Conservation (phyloP, 2,888 invertebrate genomes). For the Bombylius major region DNA sequence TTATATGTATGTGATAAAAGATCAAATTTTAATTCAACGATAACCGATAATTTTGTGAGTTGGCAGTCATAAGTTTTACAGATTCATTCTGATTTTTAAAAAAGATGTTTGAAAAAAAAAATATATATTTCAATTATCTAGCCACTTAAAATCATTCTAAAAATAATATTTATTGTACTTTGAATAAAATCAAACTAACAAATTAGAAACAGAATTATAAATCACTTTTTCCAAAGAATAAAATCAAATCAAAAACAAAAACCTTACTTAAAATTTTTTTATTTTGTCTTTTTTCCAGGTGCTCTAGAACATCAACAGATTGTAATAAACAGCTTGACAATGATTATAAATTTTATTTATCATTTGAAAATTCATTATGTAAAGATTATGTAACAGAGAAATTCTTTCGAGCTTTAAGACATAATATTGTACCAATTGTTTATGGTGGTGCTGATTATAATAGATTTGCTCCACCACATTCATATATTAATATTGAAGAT, state of each 20-base stretch:
- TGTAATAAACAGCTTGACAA: constrained; percentile 36
- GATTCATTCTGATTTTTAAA: too few species aligned
- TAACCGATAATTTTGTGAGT: too few species aligned
- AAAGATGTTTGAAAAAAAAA: too few species aligned
- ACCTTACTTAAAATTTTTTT: neutral
- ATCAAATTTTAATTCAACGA: too few species aligned
- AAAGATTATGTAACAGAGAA: constrained; percentile 59
- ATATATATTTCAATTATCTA: too few species aligned
- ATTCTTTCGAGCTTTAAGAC: constrained; percentile 19
- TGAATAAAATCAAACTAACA: too few species aligned
- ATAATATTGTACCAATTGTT: constrained; percentile 43
- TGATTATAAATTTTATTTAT: constrained; percentile 55
- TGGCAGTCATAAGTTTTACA: too few species aligned
- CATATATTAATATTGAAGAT: constrained; percentile 52
- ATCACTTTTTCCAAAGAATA: too few species aligned
- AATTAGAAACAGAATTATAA: too few species aligned
- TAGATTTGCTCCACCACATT: constrained; percentile 44
- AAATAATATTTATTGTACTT: too few species aligned
- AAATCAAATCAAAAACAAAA: neutral
- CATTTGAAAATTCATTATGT: constrained; percentile 57
- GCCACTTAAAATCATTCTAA: too few species aligned
- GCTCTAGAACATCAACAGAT: constrained; percentile 21
- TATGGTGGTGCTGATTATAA: constrained; percentile 55
- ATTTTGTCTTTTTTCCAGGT: constrained; percentile 19
- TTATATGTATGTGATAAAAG: too few species aligned